A percentile compares a stretch with the other conserved stretches of the same genome.
These are phyloP conservation scores for Apodemia hepburni DNA, from an alignment of 2,888 invertebrate species.

Conservation along the genomic window DNA sequence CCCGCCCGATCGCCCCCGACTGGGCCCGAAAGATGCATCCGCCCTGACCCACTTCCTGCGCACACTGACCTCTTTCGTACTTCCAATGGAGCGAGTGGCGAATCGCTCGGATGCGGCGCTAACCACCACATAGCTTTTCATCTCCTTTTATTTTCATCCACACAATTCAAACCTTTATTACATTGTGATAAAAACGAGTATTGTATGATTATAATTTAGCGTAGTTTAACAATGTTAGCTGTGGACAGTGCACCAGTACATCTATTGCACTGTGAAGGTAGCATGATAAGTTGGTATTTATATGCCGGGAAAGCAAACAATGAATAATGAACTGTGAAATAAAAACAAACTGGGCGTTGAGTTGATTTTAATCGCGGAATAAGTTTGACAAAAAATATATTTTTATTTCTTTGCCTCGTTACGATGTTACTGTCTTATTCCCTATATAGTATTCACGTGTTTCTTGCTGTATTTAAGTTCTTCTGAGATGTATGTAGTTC, in stretches of 20 bases:
- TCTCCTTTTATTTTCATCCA: conserved; percentile 26
- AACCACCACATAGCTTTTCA: conserved; percentile 26
- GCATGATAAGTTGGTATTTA: conserved; percentile 41
- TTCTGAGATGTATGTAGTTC: no score
- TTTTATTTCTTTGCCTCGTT: background rate
- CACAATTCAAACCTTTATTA: conserved; percentile 24
- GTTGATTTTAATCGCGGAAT: conserved; percentile 31
- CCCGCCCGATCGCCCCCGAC: conserved; percentile 52
- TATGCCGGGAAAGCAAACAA: conserved; percentile 39
- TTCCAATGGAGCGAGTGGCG: conserved; percentile 39
- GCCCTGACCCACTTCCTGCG: conserved; percentile 72
- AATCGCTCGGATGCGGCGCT: conserved; percentile 36
- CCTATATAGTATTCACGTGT: no score
- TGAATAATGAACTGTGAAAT: conserved; percentile 52
- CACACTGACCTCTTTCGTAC: conserved; percentile 50
- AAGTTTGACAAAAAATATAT: conserved; percentile 5
- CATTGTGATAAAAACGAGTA: background rate
- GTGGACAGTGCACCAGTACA: conserved; percentile 27
- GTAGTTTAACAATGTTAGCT: background rate
- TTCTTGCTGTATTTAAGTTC: no score
- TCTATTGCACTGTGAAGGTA: conserved; percentile 50
- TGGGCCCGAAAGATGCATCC: conserved; percentile 46
- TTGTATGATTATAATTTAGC: background rate
- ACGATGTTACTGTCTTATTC: background rate
- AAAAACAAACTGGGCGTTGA: conserved; percentile 42